Percentiles rank a stretch among this genome's conserved stretches.
These are phyloP conservation scores for Bombus vancouverensis DNA, from an alignment of 1,140 invertebrate genomes.

Conservation along the genomic window DNA sequence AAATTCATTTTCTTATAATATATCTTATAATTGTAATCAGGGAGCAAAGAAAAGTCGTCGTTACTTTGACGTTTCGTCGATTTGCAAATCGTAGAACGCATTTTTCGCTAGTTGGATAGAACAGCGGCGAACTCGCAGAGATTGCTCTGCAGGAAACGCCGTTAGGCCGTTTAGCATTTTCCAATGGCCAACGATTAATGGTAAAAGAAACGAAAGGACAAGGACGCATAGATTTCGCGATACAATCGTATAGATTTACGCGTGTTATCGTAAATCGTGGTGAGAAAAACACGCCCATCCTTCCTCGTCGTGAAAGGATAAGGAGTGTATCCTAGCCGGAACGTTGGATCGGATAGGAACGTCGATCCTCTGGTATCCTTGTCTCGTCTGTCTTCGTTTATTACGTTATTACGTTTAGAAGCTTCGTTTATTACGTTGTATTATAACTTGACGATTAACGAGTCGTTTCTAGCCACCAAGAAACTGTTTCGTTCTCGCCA, in stretches of 20 bases:
- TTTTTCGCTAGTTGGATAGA: too few species aligned
- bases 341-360: neutral
- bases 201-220: slow-evolving; percentile 21
- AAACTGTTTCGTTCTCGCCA: slow-evolving; percentile 2
- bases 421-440: neutral
- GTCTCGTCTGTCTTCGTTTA: neutral
- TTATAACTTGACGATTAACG: neutral
- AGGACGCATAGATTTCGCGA: slow-evolving; percentile 31
- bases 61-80: too few species aligned
- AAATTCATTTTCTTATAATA: too few species aligned
- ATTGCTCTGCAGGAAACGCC: neutral
- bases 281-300: slow-evolving; percentile 46
- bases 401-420: too few species aligned
- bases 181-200: slow-evolving; percentile 19
- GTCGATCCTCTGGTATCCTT: neutral
- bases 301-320: slow-evolving; percentile 42
- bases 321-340: slow-evolving; percentile 17
- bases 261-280: slow-evolving; percentile 30
- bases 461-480: neutral
- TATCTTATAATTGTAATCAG: too few species aligned
- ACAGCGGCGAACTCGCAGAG: neutral
- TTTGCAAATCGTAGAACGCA: too few species aligned
- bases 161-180: slow-evolving; percentile 17
- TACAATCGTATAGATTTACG: neutral
- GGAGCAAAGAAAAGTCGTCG: too few species aligned